These are phyloP conservation scores for Caenorhabditis virilis DNA, from an alignment of 2,888 invertebrate genomes.

Conservation along the genomic window DNA sequence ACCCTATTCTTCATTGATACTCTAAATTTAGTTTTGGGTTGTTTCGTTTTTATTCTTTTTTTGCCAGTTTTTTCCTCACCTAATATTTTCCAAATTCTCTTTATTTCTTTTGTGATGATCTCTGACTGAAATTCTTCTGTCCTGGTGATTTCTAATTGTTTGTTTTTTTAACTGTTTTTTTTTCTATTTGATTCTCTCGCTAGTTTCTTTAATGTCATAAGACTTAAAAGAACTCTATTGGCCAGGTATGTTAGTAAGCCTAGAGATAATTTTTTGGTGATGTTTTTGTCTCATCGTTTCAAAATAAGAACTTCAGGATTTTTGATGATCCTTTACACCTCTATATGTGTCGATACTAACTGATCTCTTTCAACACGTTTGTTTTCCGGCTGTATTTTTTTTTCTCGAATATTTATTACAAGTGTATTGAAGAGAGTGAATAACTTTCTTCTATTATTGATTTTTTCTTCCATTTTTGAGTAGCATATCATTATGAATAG, in stretches of 20 bases:
- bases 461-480: background rate
- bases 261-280: background rate
- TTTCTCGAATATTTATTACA: background rate
- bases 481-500: constrained; percentile 10
- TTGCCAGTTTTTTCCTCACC: background rate
- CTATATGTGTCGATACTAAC: constrained; percentile 6
- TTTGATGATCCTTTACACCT: background rate
- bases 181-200: background rate
- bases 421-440: background rate
- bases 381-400: background rate
- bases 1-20: background rate
- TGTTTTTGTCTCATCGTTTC: background rate
- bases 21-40: constrained; percentile 2
- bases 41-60: background rate
- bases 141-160: background rate
- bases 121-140: background rate
- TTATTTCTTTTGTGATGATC: background rate
- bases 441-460: background rate
- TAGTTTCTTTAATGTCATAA: no score
- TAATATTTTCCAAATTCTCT: background rate
- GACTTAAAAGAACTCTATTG: no score
- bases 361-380: constrained; percentile 7
- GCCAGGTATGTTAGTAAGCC: no score
- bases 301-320: background rate
- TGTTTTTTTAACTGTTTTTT: background rate